Evolutionary conservation across 2,888 invertebrate genomes (phyloP).

Genomic region (Allacma fusca): DNA sequence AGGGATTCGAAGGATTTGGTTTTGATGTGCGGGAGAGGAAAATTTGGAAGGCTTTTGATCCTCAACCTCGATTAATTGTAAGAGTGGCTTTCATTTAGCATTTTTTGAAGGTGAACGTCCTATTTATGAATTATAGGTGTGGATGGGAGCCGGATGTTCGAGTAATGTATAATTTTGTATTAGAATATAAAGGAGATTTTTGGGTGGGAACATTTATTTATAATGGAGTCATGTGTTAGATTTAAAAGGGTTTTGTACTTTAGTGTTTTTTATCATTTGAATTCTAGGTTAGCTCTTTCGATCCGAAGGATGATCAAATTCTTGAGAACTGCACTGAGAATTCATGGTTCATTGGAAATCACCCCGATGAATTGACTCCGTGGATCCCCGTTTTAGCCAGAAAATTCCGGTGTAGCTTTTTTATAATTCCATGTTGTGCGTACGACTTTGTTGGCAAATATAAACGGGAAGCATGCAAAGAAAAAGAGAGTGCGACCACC

Average conservation of each 20-base stretch:
- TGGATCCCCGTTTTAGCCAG: slow-evolving; percentile 96
- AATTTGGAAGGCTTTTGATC: slow-evolving; percentile 76
- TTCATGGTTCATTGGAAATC: slow-evolving; percentile 85
- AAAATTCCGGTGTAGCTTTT: slow-evolving; percentile 77
- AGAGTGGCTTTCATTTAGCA: too few species aligned
- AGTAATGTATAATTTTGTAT: too few species aligned
- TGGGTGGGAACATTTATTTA: too few species aligned
- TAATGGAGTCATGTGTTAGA: too few species aligned
- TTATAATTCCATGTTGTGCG: slow-evolving; percentile 95
- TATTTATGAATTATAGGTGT: too few species aligned
- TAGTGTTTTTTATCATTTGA: too few species aligned
- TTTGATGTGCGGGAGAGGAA: slow-evolving; percentile 84
- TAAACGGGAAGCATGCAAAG: slow-evolving; percentile 63
- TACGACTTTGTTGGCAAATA: slow-evolving; percentile 84
- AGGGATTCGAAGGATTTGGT: slow-evolving; percentile 84
- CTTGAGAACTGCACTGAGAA: slow-evolving; percentile 19
- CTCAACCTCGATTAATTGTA: slow-evolving; percentile 73
- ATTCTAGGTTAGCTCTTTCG: slow-evolving; percentile 40
- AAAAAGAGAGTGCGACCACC: slow-evolving; percentile 69
- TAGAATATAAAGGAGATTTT: too few species aligned
- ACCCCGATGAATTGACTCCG: slow-evolving; percentile 98
- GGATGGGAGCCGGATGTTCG: too few species aligned
- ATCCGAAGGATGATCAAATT: slow-evolving; percentile 29
- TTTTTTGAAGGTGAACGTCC: too few species aligned
- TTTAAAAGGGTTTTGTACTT: too few species aligned